phyloP scores from a whole-genome alignment of 2,797 vertebrate genomes.

The Euthynnus affinis region DNA sequence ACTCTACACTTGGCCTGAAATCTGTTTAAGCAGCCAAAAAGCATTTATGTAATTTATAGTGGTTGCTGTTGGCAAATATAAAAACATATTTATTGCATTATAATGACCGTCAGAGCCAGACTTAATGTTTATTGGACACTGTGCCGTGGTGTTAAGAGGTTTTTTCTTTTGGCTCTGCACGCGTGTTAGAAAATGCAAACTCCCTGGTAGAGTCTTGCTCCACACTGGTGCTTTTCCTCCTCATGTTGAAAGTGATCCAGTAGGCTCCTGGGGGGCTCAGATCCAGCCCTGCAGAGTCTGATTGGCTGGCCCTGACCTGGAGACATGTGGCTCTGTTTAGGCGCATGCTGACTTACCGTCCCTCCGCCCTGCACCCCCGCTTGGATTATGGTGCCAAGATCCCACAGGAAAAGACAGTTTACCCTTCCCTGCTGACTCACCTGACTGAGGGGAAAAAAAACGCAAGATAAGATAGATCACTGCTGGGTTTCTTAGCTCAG shows the following conservation, averaged over 20 bases:
- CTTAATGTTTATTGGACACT: constrained; percentile 45
- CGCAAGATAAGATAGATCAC: background rate
- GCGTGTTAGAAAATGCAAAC: constrained; percentile 30
- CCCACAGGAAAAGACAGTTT: constrained; percentile 54
- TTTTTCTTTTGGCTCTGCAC: constrained; percentile 40
- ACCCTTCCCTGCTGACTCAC: constrained; percentile 60
- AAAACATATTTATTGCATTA: constrained; percentile 49
- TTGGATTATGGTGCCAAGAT: constrained; percentile 52
- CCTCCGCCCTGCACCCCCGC: constrained; percentile 35
- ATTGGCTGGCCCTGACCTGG: constrained; percentile 55
- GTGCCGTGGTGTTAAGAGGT: constrained; percentile 7
- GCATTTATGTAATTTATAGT: constrained; percentile 24
- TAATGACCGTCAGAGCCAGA: constrained; percentile 25
- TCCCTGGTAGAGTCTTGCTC: constrained; percentile 12
- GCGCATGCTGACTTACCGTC: constrained; percentile 59
- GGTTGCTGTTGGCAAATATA: constrained; percentile 34
- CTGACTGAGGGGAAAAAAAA: constrained; percentile 37
- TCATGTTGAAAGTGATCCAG: constrained; percentile 62
- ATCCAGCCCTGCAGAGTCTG: constrained; percentile 25
- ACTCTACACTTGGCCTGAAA: constrained; percentile 30
- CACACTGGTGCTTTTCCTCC: background rate
- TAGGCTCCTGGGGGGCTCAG: constrained; percentile 44
- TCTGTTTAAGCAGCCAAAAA: constrained; percentile 7
- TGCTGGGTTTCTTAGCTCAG: background rate
- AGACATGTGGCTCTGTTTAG: constrained; percentile 79